These are phyloP conservation scores for Fratercula arctica DNA, from an alignment of 2,797 vertebrate genomes.

Conservation along the genomic window DNA sequence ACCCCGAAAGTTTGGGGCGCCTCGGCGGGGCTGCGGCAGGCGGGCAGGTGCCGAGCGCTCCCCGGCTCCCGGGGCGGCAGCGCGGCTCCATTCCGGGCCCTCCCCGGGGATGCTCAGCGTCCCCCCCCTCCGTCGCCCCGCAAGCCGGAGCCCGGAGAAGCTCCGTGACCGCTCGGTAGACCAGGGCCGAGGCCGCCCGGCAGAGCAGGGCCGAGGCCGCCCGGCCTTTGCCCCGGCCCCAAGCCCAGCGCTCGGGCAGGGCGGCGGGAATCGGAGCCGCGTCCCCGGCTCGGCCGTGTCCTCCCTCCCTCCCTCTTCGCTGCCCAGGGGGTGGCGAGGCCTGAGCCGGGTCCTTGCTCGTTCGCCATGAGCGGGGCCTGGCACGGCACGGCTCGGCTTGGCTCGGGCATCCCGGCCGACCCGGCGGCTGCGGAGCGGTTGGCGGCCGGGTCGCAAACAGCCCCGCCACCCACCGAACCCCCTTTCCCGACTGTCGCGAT, in stretches of 20 bases:
- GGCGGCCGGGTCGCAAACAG: background rate
- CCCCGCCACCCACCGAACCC: background rate
- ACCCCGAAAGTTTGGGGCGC: background rate
- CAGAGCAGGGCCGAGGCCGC: background rate
- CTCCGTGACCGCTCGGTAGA: background rate
- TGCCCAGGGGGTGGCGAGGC: no score
- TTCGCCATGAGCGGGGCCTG: background rate
- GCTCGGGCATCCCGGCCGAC: background rate
- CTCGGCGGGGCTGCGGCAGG: background rate
- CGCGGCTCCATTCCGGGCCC: background rate
- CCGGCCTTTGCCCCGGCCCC: background rate
- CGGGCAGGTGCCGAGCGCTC: background rate
- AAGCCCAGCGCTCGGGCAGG: background rate
- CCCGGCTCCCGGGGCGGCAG: background rate
- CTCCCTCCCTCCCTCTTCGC: background rate
- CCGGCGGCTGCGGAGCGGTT: background rate
- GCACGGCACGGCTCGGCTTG: background rate
- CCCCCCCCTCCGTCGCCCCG: background rate
- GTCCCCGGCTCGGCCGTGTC: background rate
- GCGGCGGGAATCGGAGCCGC: background rate
- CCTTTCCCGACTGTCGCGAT: background rate
- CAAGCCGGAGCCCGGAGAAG: background rate
- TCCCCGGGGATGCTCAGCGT: background rate
- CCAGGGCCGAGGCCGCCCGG: background rate
- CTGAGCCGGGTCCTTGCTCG: background rate